Percentiles rank a stretch among this genome's conserved stretches.
Evolutionary conservation across 2,888 invertebrate genomes (phyloP).

Genomic region (Acleris literana): DNA sequence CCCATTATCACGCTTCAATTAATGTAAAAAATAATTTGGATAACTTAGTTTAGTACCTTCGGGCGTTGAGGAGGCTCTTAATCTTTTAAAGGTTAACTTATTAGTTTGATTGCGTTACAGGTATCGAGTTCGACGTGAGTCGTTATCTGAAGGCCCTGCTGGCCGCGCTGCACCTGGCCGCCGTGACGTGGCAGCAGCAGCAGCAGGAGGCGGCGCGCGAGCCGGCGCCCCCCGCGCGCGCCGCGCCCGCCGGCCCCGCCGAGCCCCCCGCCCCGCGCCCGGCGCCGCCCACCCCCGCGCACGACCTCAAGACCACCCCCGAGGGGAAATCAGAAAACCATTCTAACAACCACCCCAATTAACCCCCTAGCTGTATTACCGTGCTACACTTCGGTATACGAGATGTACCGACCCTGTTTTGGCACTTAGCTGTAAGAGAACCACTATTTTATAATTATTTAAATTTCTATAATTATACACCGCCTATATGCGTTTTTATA

Average conservation of each 20-base stretch:
- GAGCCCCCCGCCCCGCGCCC: constrained; percentile 44
- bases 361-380: constrained; percentile 40
- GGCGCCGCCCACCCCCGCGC: constrained; percentile 56
- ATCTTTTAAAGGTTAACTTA: background rate
- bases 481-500: constrained; percentile 35
- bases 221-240: constrained; percentile 46
- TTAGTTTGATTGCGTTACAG: constrained; percentile 45
- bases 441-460: constrained; percentile 40
- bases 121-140: constrained; percentile 71
- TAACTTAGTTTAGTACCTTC: no score
- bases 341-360: constrained; percentile 43
- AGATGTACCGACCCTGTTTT: constrained; percentile 63
- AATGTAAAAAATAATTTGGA: no score
- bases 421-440: constrained; percentile 57
- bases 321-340: constrained; percentile 66
- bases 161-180: constrained; percentile 73
- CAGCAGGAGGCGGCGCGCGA: constrained; percentile 49
- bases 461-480: constrained; percentile 31
- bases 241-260: constrained; percentile 44
- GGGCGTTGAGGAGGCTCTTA: no score
- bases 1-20: no score
- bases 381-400: constrained; percentile 63
- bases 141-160: constrained; percentile 73
- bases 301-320: constrained; percentile 66
- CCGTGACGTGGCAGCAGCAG: constrained; percentile 68